A percentile compares a stretch with the other conserved stretches of the same genome.
Evolutionary conservation across 2,113 vertebrate genomes (phyloP).

Genomic region (Ariopsis seemanni): DNA sequence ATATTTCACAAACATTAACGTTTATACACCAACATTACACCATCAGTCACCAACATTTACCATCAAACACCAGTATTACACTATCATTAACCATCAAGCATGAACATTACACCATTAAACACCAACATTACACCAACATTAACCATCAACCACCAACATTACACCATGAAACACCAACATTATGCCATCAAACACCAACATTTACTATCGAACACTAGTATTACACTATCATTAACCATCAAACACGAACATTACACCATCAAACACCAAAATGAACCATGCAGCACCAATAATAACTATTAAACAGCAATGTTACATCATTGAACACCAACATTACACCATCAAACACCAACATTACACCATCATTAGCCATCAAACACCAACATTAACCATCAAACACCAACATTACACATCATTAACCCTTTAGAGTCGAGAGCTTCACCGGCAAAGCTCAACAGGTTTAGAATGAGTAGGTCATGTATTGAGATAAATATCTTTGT

Average conservation of each 20-base stretch:
- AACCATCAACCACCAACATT: background rate
- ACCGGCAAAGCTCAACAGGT: too few relatives aligned
- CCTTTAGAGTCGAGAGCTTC: too few relatives aligned
- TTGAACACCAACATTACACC: too few relatives aligned
- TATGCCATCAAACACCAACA: background rate
- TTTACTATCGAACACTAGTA: background rate
- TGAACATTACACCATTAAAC: too few relatives aligned
- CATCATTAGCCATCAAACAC: too few relatives aligned
- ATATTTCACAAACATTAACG: background rate
- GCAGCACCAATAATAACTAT: too few relatives aligned
- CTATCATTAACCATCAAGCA: background rate
- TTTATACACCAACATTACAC: background rate
- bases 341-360: too few relatives aligned
- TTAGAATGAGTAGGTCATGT: too few relatives aligned
- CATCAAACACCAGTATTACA: background rate
- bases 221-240: background rate
- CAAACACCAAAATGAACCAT: background rate
- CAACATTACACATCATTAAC: background rate
- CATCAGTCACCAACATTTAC: background rate
- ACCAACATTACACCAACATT: background rate
- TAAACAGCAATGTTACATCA: too few relatives aligned
- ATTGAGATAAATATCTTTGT: too few relatives aligned
- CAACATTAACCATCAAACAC: background rate
- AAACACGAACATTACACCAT: background rate
- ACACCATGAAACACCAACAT: background rate